phyloP scores from a whole-genome alignment of 2,113 vertebrate species.

The Clarias macrocephalus region DNA sequence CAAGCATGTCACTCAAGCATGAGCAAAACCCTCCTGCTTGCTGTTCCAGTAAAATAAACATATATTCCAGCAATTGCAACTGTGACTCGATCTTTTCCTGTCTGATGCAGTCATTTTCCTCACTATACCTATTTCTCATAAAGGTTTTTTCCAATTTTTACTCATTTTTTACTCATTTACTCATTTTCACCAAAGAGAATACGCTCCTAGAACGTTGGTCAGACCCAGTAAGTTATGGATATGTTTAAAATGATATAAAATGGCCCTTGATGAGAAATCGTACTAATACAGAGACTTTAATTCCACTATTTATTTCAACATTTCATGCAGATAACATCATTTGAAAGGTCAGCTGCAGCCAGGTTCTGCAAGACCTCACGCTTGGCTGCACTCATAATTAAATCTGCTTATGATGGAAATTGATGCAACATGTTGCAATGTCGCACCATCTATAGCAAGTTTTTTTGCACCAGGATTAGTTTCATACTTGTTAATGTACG shows the following conservation, averaged over 20 bases:
- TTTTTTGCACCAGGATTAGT: background rate
- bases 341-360: constrained; percentile 17
- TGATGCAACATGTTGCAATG: background rate
- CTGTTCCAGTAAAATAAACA: constrained; percentile 2
- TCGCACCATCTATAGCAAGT: background rate
- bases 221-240: background rate
- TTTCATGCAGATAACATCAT: background rate
- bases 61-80: constrained; percentile 17
- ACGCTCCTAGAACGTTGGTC: background rate
- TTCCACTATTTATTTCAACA: background rate
- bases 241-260: background rate
- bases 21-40: constrained; percentile 16
- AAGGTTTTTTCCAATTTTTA: background rate
- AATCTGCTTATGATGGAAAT: constrained; percentile 1
- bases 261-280: background rate
- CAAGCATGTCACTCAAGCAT: constrained; percentile 31
- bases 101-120: background rate
- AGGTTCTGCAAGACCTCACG: background rate
- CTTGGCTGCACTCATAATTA: background rate
- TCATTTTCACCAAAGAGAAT: no score
- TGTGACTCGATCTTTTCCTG: background rate
- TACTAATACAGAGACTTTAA: background rate
- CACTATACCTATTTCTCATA: background rate
- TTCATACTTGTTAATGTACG: background rate
- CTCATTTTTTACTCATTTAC: no score